Evolutionary conservation across 2,797 vertebrate species (phyloP).

Genomic region (Pipistrellus kuhlii): DNA sequence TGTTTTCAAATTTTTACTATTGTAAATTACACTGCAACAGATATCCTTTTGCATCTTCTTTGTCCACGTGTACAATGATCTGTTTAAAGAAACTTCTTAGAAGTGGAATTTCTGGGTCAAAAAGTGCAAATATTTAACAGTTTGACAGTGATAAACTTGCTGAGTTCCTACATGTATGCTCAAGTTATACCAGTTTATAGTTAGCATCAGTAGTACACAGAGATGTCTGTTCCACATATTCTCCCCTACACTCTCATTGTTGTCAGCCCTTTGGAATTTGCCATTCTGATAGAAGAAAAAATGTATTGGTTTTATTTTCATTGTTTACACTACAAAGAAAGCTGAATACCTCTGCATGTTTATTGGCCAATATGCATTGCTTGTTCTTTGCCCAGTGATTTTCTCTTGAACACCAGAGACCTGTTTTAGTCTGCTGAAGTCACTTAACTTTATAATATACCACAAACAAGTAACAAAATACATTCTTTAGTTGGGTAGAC

Average conservation of each 20-base stretch:
- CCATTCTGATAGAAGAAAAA: constrained; percentile 38
- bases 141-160: constrained; percentile 20
- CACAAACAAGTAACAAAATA: neutral
- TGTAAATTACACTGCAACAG: neutral
- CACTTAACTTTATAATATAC: constrained; percentile 52
- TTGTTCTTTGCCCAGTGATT: constrained; percentile 32
- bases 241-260: neutral
- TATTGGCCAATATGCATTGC: neutral
- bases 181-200: neutral
- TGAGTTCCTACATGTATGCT: constrained; percentile 3
- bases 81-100: neutral
- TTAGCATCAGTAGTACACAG: neutral
- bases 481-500: neutral
- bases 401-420: constrained; percentile 51
- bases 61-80: neutral
- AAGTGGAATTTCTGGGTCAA: neutral
- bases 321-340: constrained; percentile 16
- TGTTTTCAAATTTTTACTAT: constrained; percentile 40
- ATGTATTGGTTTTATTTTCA: neutral
- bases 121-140: constrained; percentile 12
- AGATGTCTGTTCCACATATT: neutral
- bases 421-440: constrained; percentile 22
- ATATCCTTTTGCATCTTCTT: neutral
- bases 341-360: neutral
- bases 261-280: constrained; percentile 41